These are phyloP conservation scores for human DNA, from an alignment of 2,113 vertebrate species.

Conservation along the genomic window GRCh38 chr20:52372001-52372500, in stretches of 20 bases:
- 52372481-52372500: rapidly evolving
- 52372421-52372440: neutral
- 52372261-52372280: neutral
- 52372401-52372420: neutral
- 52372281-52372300: neutral
- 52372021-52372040: neutral
- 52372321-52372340: neutral
- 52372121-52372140: constrained; percentile 60
- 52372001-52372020: neutral
- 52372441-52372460: rapidly evolving
- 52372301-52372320: neutral
- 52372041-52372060: constrained; percentile 69
- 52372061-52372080: constrained; percentile 74
- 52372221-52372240: neutral
- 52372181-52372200: constrained; percentile 71
- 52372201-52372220: constrained; percentile 54
- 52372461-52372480: neutral
- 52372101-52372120: constrained; percentile 78
- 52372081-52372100: constrained; percentile 45
- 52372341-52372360: neutral
- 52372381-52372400: neutral
- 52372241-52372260: constrained; percentile 29
- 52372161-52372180: constrained; percentile 57
- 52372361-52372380: neutral
- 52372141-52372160: constrained; percentile 74